Evolutionary conservation across 2,888 invertebrate genomes (phyloP), one percentile per base, ranked within the genome.

Genomic region (Conchocele bisecta): DNA sequence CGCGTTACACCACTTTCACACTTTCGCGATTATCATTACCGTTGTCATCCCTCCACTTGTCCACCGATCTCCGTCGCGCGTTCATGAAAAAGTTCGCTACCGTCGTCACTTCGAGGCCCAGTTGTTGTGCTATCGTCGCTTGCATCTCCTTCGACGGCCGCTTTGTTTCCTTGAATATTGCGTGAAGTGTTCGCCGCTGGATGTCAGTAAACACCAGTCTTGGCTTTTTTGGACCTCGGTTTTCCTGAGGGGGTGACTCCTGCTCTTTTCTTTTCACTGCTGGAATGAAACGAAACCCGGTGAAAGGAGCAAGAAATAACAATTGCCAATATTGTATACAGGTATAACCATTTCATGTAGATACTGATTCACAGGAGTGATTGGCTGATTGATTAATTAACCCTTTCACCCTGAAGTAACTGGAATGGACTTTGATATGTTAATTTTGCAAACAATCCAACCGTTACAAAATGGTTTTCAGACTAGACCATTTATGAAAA

Each of bases 11-110:
- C n/a, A n/a, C n/a, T n/a, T n/a, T n/a, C 68, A 83, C 81, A 76
- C 84, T 84, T 63, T 88, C 87, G 22, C 88, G 81, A 60, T 85
- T 86, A 75, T 83, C 85, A 75, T 88, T 86, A 95, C 88, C 97
- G 88, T 98, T 97, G 89, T 98, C 98, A 69, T 91, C 91, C 91
- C 97, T 96, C 98, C 98, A 99, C 90, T 98, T 99, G 92, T 99
- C 99, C 81, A 93, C 91, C 31, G 92, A 92, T 81, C 99, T 94
- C 84, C 99, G 94, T 71, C 99, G 94, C n/a, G 99, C 99, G 92
- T 99, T 99, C 99, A 99, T 99, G 93, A 99, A 99, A 94, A 99
- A 99, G 92, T 99, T 99, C 54, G 99, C 98, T 68, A 99, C 98
- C 13, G 99, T 99, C 60, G 98, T 98, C 59, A 98, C 98, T 91